A percentile compares a stretch with the other conserved stretches of the same genome.
Conservation (phyloP, 2,888 invertebrate genomes). For the Nemotelus nigrinus region DNA sequence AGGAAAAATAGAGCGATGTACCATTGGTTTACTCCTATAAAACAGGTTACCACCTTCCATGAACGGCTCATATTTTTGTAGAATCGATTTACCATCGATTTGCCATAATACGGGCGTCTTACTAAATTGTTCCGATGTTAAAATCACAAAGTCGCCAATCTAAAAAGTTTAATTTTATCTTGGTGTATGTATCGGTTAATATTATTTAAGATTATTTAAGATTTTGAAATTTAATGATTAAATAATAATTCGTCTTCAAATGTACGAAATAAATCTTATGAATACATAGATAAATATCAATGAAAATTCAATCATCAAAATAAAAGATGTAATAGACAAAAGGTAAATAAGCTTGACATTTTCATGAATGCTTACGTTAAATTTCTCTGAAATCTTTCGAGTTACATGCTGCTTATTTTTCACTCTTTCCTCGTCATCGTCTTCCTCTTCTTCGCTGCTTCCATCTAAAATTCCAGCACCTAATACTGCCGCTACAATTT, state of each 20-base stretch:
- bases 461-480: slow-evolving; percentile 36
- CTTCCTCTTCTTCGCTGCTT: slow-evolving; percentile 15
- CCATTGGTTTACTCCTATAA: slow-evolving; percentile 88
- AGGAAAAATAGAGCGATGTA: slow-evolving; percentile 64
- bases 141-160: slow-evolving; percentile 84
- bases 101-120: slow-evolving; percentile 92
- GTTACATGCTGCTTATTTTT: neutral
- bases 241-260: neutral
- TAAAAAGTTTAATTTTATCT: slow-evolving; percentile 26
- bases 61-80: slow-evolving; percentile 86
- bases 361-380: slow-evolving; percentile 23
- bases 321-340: too few relatives aligned
- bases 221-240: neutral
- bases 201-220: slow-evolving; percentile 12
- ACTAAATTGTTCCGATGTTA: slow-evolving; percentile 81
- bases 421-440: neutral
- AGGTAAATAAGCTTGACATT: too few relatives aligned
- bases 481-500: slow-evolving; percentile 35
- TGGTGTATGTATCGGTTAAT: too few relatives aligned
- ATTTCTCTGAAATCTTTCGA: slow-evolving; percentile 9
- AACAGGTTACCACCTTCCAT: slow-evolving; percentile 83
- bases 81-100: slow-evolving; percentile 84
- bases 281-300: too few relatives aligned
- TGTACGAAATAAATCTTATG: too few relatives aligned
- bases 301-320: too few relatives aligned